Evolutionary conservation across 2,888 invertebrate genomes (phyloP), one percentile per base, ranked within the genome.

Genomic region (Pantelozetes paolii): DNA sequence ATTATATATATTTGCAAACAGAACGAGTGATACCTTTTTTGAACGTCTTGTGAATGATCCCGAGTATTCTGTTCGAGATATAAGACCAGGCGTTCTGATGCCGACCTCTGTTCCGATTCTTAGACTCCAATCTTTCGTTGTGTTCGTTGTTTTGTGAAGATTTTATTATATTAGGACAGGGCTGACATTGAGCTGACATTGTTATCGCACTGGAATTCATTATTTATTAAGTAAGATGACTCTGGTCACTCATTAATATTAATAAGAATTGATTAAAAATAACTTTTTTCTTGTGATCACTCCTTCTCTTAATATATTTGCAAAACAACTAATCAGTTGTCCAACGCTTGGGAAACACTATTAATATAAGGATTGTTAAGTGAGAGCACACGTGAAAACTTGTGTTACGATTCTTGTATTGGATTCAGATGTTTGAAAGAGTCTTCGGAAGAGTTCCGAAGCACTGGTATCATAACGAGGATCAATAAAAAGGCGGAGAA

Each of bases 11-110:
- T 36, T 36, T 36, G 36, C 9, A 36, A 9, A 9, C 36, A 36
- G 5, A 8, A 8, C 36, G 20, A 54, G 13, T 32, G 1, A 20
- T 54, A 75, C 75, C 75, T 75, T 75, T 75, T 69, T 73, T 70
- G 26, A 75, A 75, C 30, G 75, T 74, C 23, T 62, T 48, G 6
- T 73, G 73, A 28, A 75, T 30, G 0, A 74, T 30, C 23, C 40
- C 69, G 26, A 74, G 42, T 15, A 74, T 36, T 48, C 75, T 28
- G 50, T 20, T 54, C 0, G 70, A 71, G 9, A 75, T 45, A 26
- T 71, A 74, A 36, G 70, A 69, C 48, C 59, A 73, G 70, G 70
- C 64, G 28, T 42, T 62, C n/a, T 64, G 64, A n/a, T 64, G 45
- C 50, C 48, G 45, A 50, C 26, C 20, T 73, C 62, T 5, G 36